phyloP scores from a whole-genome alignment of 92 coral and sea anemone genomes.

The Porites divaricata region DNA sequence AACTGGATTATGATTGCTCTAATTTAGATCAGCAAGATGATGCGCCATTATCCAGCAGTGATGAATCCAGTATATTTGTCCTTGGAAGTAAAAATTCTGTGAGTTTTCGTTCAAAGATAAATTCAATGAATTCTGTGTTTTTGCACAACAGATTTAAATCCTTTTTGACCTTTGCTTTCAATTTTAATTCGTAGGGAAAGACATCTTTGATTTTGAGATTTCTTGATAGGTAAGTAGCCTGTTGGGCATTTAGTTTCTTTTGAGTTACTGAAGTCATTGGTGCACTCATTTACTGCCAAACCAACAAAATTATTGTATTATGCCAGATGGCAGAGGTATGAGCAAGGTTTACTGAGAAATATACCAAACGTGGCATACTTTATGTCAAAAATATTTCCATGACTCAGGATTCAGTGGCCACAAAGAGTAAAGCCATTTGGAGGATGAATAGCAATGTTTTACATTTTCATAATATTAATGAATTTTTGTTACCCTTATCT shows the following conservation, averaged over 20 bases:
- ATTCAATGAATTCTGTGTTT: neutral
- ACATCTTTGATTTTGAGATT: constrained; percentile 91
- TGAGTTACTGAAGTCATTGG: too few species aligned
- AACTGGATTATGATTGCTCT: neutral
- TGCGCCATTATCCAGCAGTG: constrained; percentile 66
- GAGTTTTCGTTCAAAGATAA: constrained; percentile 21
- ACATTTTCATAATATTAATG: neutral
- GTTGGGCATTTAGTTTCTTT: too few species aligned
- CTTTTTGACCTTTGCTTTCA: neutral
- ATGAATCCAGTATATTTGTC: constrained; percentile 87
- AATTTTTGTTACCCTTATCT: neutral
- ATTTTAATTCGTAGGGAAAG: constrained; percentile 79
- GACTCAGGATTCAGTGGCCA: too few species aligned
- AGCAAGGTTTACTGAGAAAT: too few species aligned
- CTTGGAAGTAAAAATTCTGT: constrained; percentile 95
- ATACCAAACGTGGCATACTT: too few species aligned
- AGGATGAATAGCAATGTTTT: neutral
- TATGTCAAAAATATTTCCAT: too few species aligned
- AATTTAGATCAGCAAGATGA: constrained; percentile 50
- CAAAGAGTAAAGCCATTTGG: too few species aligned
- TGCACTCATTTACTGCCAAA: too few species aligned
- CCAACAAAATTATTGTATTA: too few species aligned
- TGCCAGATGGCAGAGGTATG: too few species aligned
- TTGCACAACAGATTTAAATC: neutral
- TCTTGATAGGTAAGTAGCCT: constrained; percentile 84